Evolutionary conservation across 2,888 invertebrate species (phyloP), one percentile per base, ranked within the genome.

Genomic region (Junonia oenone): DNA sequence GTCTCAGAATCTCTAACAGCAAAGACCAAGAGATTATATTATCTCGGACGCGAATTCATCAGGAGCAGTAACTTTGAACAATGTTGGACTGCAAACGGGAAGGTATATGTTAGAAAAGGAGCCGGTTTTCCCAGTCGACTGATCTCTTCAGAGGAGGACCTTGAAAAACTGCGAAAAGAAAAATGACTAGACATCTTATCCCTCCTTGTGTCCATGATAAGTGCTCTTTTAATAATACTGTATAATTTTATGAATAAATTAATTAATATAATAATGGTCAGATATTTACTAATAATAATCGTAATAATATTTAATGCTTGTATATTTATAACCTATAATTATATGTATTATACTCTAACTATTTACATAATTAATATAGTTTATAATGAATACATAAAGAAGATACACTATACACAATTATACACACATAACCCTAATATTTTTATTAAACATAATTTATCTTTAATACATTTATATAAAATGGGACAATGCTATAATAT

Each of bases 61-160:
- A 48, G 35, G n/a, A 48, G 0, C 8, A 48, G 35, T 17, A 11
- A 48, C 8, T 48, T 27, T 35, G 33, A 33, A 1, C 48, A 48
- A 19, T 48, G 48, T n/a, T 48, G 48, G 48, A 48, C 48, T 3
- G 35, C 35, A 2, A 48, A 48, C 33, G 48, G 48, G 2, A 48
- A 48, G 13, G 35, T 45, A 26, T 45, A 22, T 26, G 26, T 45
- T 6, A 11, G n/a, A 11, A n/a, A 45, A 26, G 22, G 26, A 6
- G 15, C 19, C 8, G 48, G 48, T 1, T 19, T 35, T 33, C 48
- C 35, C 19, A 48, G 48, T n/a, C 14, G n/a, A 33, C 35, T 48
- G 2, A 48, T 48, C n/a, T 35, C n/a, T 13, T 35, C 48, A 19
- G 48, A 48, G 19, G 48, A 48, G 14, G 31, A 53, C 22, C 31